Conservation (phyloP, 53 echinoderm and acorn worm species). For the Arbacia lixula region DNA sequence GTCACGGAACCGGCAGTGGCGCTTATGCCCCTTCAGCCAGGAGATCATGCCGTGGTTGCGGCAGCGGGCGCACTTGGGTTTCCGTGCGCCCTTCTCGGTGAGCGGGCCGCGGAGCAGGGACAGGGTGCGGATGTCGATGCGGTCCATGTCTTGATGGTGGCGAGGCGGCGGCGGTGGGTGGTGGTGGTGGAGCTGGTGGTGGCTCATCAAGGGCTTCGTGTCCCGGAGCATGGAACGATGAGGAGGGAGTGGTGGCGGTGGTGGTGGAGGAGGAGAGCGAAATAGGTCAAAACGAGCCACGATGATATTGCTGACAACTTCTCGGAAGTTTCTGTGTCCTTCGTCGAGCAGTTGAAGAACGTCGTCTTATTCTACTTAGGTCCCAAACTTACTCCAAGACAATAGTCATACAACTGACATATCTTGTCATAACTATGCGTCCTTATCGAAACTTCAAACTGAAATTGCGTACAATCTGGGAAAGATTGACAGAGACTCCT, state of each 20-base stretch:
- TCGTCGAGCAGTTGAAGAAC: too few species aligned
- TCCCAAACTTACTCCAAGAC: too few species aligned
- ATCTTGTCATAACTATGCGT: too few species aligned
- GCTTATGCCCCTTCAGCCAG: constrained; percentile 98
- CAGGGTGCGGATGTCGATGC: constrained; percentile 89
- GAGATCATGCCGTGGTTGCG: constrained; percentile 98
- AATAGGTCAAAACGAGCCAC: constrained; percentile 43
- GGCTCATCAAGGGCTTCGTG: constrained; percentile 31
- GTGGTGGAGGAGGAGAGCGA: constrained; percentile 33
- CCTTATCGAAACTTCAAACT: too few species aligned
- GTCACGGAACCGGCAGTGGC: constrained; percentile 98
- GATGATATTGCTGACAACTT: too few species aligned
- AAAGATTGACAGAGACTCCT: too few species aligned
- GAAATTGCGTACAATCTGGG: too few species aligned
- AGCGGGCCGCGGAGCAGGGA: constrained; percentile 91
- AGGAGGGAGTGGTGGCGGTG: constrained; percentile 9
- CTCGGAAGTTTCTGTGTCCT: too few species aligned
- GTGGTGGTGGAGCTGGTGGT: background rate
- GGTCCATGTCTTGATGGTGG: constrained; percentile 38
- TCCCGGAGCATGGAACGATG: background rate
- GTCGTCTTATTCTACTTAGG: too few species aligned
- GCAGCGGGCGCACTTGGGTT: constrained; percentile 98
- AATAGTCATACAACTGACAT: too few species aligned
- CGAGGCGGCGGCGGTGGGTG: too few species aligned
- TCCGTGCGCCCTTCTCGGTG: constrained; percentile 97